Evolutionary conservation across 2,113 vertebrate species (phyloP), one percentile per base, ranked within the genome.

Genomic region (Cygnus buccinator): DNA sequence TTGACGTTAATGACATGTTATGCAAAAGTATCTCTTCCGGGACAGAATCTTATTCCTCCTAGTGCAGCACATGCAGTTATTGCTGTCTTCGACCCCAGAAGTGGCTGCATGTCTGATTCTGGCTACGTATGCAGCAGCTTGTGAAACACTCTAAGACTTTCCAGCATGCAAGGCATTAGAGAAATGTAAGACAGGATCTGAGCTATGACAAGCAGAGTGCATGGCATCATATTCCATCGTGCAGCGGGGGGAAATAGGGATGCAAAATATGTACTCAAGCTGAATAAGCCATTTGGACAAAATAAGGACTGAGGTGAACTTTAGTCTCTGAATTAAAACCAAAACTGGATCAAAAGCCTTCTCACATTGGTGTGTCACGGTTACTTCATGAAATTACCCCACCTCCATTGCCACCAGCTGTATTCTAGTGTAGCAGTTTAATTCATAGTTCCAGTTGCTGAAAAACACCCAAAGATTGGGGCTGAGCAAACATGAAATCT

Each of bases 111-210:
- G 75, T 86, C 87, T 85, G 87, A 82, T 87, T 90, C 90, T 94
- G 65, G 68, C 86, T 94, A 26, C 9, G 10, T n/a, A 84, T 54
- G 54, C 93, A 94, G 72, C 88, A 93, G 84, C 93, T 84, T 83
- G 92, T 76, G 79, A 96, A 96, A 58, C 89, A 94, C 52, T 87
- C 50, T 19, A 44, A 58, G 48, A 81, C 35, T 92, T 71, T 68
- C 29, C 52, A 89, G 75, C 78, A 95, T 2, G 71, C 28, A 78
- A 90, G 29, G 92, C 95, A 96, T 89, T 72, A 70, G 4, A 87
- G 89, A 93, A 94, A 96, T 96, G 93, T 43, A 93, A 89, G 92
- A 41, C 78, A 89, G 93, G 77, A 92, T 94, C 92, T 81, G 68
- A 90, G 88, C 90, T 94, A 89, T 89, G 89, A 96, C 71, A 95